These are phyloP conservation scores for Lasiurus borealis DNA, from an alignment of 2,113 vertebrate species.

Conservation along the genomic window DNA sequence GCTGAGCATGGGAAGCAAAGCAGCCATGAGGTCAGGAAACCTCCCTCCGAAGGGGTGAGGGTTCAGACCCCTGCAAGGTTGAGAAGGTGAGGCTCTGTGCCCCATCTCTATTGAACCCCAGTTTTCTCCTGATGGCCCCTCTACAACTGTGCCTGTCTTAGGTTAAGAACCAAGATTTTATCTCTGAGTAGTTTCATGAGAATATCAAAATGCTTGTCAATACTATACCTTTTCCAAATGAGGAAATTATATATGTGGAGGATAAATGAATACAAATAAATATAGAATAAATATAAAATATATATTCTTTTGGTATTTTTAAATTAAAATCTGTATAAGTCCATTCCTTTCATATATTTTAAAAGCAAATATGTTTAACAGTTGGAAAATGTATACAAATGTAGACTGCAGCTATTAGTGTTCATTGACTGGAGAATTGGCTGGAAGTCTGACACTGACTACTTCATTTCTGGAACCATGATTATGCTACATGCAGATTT, in stretches of 20 bases:
- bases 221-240: no score
- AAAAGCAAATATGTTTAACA: background rate
- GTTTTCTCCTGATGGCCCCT: no score
- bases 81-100: no score
- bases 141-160: no score
- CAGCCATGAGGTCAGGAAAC: no score
- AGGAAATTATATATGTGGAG: background rate
- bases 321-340: background rate
- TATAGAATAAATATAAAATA: background rate
- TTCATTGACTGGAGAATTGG: background rate
- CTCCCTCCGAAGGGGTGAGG: no score
- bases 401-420: background rate
- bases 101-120: no score
- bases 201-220: background rate
- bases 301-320: background rate
- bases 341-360: background rate
- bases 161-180: background rate
- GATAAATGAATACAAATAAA: background rate
- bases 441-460: background rate
- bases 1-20: no score
- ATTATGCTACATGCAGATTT: background rate
- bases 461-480: background rate
- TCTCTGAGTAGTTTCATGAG: background rate
- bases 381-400: background rate
- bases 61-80: no score